A percentile compares a stretch with the other conserved stretches of the same genome.
Conservation (phyloP, 2,888 invertebrate species). For the Thysanoteuthis rhombus region DNA sequence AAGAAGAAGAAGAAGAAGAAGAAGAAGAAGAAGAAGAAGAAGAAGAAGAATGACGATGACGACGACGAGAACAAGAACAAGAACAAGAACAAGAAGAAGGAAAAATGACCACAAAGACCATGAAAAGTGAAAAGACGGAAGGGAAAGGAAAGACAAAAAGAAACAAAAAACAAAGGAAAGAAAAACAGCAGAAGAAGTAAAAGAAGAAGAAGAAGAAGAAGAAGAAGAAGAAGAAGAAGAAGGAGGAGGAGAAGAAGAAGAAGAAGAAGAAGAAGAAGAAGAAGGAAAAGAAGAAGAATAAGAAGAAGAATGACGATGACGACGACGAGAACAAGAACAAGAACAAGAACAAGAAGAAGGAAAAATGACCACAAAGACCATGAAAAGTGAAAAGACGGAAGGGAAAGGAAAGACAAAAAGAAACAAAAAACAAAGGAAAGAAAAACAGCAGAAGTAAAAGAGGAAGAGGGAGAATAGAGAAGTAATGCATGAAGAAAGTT, state of each 20-base stretch:
- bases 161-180: neutral
- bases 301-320: neutral
- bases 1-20: neutral
- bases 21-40: too few species aligned
- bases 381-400: neutral
- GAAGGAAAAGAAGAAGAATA: neutral
- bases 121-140: neutral
- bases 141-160: fast-evolving
- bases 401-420: neutral
- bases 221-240: neutral
- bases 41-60: too few species aligned
- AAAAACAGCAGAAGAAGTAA: neutral
- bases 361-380: neutral
- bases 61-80: too few species aligned
- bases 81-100: too few species aligned
- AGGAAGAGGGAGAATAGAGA: too few species aligned
- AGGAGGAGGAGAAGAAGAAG: neutral
- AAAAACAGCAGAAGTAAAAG: neutral
- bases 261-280: neutral
- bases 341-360: neutral
- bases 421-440: neutral
- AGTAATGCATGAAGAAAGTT: too few species aligned
- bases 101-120: neutral
- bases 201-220: neutral
- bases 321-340: neutral